Evolutionary conservation across 2,113 vertebrate species (phyloP).

Genomic region (Illadopsis cleaveri): DNA sequence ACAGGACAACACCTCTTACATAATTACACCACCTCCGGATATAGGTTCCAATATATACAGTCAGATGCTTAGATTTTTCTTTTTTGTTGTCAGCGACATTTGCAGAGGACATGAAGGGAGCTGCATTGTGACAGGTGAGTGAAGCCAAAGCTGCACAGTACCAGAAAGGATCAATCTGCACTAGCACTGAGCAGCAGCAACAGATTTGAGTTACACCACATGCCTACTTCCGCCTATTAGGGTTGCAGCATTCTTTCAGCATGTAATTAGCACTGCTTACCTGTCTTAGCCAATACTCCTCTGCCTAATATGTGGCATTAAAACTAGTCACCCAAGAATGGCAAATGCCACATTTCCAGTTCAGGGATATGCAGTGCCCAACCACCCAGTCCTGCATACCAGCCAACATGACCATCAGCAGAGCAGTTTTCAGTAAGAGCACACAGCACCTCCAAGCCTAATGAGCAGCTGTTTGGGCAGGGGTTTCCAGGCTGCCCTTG

Average conservation of each 20-base stretch:
- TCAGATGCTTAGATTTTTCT: neutral
- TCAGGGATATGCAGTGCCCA: neutral
- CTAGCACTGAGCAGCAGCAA: neutral
- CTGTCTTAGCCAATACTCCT: conserved; percentile 5
- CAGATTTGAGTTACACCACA: neutral
- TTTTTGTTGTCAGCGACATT: neutral
- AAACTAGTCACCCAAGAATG: neutral
- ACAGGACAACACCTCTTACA: neutral
- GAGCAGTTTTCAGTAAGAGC: neutral
- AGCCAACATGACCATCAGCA: neutral
- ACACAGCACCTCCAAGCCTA: neutral
- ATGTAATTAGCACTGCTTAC: neutral
- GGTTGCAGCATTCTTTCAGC: neutral
- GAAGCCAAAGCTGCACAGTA: neutral
- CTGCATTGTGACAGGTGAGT: neutral
- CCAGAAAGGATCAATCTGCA: neutral
- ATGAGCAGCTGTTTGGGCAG: neutral
- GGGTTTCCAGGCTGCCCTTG: neutral
- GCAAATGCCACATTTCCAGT: neutral
- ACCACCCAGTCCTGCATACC: neutral
- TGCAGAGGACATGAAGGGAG: neutral
- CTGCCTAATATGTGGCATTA: neutral
- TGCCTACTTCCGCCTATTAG: neutral
- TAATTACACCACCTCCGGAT: neutral
- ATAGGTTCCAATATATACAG: neutral